A percentile compares a stretch with the other conserved stretches of the same genome.
These are phyloP conservation scores for Cyphomyrus discorhynchus DNA, from an alignment of 2,113 vertebrate species.

Conservation along the genomic window DNA sequence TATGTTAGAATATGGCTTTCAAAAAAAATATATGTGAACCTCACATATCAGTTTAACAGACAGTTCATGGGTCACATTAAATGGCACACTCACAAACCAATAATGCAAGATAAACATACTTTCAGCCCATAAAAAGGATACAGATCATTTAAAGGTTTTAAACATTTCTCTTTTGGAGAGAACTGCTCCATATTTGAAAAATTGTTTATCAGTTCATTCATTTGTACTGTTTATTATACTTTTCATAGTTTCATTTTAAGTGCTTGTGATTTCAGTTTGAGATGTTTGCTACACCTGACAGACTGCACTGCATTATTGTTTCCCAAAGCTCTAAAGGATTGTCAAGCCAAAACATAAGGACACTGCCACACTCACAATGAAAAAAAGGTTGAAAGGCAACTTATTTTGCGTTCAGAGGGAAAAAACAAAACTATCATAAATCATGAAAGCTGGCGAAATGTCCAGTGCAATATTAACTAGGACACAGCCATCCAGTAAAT, in stretches of 20 bases:
- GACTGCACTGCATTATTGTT: not conserved
- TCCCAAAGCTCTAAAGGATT: slow-evolving; percentile 30
- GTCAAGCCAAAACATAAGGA: slow-evolving; percentile 24
- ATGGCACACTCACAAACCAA: not conserved
- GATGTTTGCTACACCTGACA: not conserved
- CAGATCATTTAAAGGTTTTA: not conserved
- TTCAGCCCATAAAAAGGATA: not conserved
- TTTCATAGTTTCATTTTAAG: not conserved
- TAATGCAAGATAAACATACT: not conserved
- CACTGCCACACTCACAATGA: not conserved
- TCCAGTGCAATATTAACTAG: slow-evolving; percentile 6
- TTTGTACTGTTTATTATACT: not conserved
- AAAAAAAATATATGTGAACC: not conserved
- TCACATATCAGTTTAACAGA: not conserved
- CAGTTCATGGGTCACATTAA: not conserved
- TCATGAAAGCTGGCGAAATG: slow-evolving; percentile 9
- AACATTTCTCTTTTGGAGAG: not conserved
- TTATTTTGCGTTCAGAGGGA: slow-evolving; percentile 28
- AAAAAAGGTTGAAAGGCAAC: slow-evolving; percentile 26
- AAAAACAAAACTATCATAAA: not conserved
- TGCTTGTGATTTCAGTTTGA: not conserved
- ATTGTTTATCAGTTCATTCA: slow-evolving; percentile 4
- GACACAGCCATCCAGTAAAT: slow-evolving; percentile 11
- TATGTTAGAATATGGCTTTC: slow-evolving; percentile 29
- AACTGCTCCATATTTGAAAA: not conserved